Evolutionary conservation across 1,140 invertebrate genomes (phyloP), one percentile per base, ranked within the genome.

Genomic region (Tetramorium parvispinum): DNA sequence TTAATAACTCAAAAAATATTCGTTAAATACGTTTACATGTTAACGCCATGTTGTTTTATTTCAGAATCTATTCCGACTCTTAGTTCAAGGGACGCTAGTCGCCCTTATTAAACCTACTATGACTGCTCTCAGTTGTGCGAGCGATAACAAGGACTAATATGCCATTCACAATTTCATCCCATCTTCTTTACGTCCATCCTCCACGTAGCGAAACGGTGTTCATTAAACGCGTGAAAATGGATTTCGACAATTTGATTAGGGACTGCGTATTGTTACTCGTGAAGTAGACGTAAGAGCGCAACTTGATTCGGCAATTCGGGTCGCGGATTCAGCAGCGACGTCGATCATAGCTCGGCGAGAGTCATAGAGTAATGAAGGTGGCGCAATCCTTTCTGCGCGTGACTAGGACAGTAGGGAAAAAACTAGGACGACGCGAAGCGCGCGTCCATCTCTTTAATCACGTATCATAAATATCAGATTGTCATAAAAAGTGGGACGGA

Each of bases 131-230:
- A 27, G 24, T 71, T 70, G 32, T 57, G 24, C n/a, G 40, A 10
- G 37, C 11, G 70, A 76, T 71, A 66, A 79, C 49, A 37, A 77
- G 16, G 11, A 10, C 18, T 40, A 66, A 18, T 27, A 18, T 51
- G 51, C 5, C 53, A 21, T 82, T 88, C 81, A 82, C 46, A 40
- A 82, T 53, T 46, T 21, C 18, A 8, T 40, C 13, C 2, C 61
- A 53, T n/a, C 66, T 59, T 43, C 13, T 70, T 71, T 73, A 32
- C 32, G 32, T 3, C 32, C 32, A 32, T 32, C 57, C 85, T 75
- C 43, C 76, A 88, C 75, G 75, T 89, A 82, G 53, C 18, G 21
- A 53, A 11, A 46, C 24, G 51, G 40, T 11, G 40, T 24, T 51
- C 18, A 10, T 75, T 66, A 57, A 88, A 85, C 11, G 81, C 18